Percentiles rank a stretch among this genome's conserved stretches.
These are phyloP conservation scores for Andrena bucephala DNA, from an alignment of 2,888 invertebrate species.

Conservation along the genomic window DNA sequence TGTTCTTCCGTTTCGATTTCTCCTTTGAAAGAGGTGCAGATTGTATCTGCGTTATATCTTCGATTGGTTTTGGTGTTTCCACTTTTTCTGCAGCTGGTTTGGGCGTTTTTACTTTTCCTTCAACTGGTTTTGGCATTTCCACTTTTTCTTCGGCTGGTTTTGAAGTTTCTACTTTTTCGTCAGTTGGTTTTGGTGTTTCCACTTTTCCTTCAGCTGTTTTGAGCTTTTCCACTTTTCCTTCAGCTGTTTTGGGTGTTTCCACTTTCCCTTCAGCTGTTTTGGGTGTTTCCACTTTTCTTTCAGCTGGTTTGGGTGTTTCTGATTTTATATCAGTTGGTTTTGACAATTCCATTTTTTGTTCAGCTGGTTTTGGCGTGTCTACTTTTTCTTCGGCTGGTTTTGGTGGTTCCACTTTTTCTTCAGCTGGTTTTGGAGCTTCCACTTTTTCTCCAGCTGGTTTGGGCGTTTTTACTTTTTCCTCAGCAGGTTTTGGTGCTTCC, in stretches of 20 bases:
- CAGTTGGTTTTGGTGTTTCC: not conserved
- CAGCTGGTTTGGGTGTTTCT: no score
- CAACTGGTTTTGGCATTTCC: not conserved
- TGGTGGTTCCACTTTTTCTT: no score
- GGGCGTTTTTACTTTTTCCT: not conserved
- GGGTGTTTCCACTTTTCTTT: no score
- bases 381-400: no score
- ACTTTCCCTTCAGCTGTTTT: no score
- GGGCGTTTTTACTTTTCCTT: not conserved
- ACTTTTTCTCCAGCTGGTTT: no score
- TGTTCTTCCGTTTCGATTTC: constrained; percentile 38
- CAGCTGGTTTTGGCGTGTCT: no score
- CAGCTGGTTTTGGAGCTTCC: not conserved
- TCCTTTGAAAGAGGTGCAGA: constrained; percentile 9
- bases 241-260: no score
- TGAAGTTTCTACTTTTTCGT: not conserved
- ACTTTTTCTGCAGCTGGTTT: constrained; percentile 13
- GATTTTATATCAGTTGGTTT: no score
- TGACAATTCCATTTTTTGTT: no score
- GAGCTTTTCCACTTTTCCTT: no score
- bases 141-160: not conserved
- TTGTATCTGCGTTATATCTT: constrained; percentile 7
- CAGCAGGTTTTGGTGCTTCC: not conserved
- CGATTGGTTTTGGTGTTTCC: not conserved
- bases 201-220: no score